These are phyloP conservation scores for Micronycteris hirsuta DNA, from an alignment of 2,113 vertebrate species.

Conservation along the genomic window DNA sequence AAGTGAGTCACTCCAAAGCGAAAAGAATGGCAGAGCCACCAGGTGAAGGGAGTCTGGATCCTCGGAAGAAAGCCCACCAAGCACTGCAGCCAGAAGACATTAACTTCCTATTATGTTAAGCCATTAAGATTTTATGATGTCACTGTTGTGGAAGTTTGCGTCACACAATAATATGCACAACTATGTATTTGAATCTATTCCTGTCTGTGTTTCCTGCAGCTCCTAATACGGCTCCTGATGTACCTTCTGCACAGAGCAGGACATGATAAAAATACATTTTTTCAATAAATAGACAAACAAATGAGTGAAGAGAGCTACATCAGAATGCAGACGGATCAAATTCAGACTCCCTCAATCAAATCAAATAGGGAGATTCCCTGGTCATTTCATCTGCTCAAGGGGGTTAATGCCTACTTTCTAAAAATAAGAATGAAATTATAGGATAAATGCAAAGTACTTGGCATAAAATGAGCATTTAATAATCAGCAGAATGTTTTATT, in stretches of 20 bases:
- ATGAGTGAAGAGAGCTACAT: not conserved
- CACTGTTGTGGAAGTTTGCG: not conserved
- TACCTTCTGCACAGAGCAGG: not conserved
- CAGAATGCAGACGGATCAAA: not conserved
- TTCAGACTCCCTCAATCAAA: not conserved
- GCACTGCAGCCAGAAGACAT: not conserved
- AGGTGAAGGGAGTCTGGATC: not conserved
- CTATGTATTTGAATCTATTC: not conserved
- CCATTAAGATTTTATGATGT: not conserved
- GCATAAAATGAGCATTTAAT: not conserved
- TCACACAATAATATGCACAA: not conserved
- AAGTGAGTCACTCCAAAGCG: not conserved
- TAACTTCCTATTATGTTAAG: not conserved
- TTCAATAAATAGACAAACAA: not conserved
- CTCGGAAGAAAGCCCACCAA: not conserved
- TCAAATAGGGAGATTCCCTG: not conserved
- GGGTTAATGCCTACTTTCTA: not conserved
- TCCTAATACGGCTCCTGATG: not conserved
- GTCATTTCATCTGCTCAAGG: not conserved
- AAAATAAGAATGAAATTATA: slow-evolving; percentile 9
- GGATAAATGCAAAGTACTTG: not conserved
- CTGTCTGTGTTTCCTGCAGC: not conserved
- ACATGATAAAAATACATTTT: not conserved
- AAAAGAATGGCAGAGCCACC: not conserved
- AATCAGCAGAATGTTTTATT: not conserved